A percentile compares a stretch with the other conserved stretches of the same genome.
Evolutionary conservation across 1,140 invertebrate species (phyloP).

Genomic region (Aphis craccivora): DNA sequence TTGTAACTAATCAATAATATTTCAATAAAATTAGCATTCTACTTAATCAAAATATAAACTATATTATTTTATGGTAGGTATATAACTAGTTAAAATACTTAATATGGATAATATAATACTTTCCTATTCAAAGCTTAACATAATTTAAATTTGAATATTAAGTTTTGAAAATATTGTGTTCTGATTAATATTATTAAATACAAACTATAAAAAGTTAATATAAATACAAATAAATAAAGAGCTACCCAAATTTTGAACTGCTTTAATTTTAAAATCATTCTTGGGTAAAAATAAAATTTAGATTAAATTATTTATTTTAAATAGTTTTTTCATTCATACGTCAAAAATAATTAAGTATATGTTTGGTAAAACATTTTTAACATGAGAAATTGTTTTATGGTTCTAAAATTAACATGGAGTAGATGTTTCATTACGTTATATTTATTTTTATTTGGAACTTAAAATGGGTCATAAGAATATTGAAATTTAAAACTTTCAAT

Average conservation of each 20-base stretch:
- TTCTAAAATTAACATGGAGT: neutral
- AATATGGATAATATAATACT: neutral
- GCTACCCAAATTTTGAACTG: neutral
- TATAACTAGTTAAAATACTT: neutral
- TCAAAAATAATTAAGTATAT: neutral
- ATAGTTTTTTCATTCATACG: neutral
- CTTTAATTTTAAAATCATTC: neutral
- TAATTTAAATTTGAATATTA: neutral
- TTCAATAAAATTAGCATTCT: neutral
- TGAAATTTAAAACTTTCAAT: constrained; percentile 30
- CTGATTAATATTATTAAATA: neutral
- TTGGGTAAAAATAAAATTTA: no score
- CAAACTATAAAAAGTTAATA: neutral
- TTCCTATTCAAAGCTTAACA: neutral
- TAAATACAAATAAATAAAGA: neutral
- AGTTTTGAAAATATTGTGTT: neutral
- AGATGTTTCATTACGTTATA: neutral
- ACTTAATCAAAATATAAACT: neutral
- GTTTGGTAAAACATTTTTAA: neutral
- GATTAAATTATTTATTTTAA: no score
- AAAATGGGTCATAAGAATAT: constrained; percentile 17
- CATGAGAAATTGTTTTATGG: neutral
- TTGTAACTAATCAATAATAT: neutral
- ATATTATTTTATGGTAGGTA: neutral
- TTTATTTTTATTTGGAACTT: neutral